A percentile compares a stretch with the other conserved stretches of the same genome.
Conservation (phyloP, 2,797 vertebrate genomes). For the Benthosema pterotum region DNA sequence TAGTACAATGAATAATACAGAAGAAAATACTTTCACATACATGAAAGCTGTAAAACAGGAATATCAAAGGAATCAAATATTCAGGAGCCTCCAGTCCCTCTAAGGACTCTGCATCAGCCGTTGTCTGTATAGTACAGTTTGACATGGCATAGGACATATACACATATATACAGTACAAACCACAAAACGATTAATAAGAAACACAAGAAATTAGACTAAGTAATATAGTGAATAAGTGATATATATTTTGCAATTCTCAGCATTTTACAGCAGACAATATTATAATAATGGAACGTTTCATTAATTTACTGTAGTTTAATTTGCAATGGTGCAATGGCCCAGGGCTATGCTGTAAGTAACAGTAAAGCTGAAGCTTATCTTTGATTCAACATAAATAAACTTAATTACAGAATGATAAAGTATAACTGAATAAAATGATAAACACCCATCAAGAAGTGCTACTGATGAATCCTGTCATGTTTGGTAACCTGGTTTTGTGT, state of each 20-base stretch:
- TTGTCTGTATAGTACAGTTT: constrained; percentile 8
- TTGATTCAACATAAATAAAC: too few relatives aligned
- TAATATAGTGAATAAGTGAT: not conserved
- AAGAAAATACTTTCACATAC: constrained; percentile 59
- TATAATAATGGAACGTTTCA: too few relatives aligned
- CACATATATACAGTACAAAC: not conserved
- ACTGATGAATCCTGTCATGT: constrained; percentile 60
- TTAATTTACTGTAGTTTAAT: too few relatives aligned
- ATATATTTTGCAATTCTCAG: not conserved
- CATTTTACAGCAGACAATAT: not conserved
- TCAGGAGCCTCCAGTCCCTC: constrained; percentile 39
- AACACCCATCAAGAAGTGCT: constrained; percentile 6
- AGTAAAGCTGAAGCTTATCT: too few relatives aligned
- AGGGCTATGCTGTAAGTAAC: too few relatives aligned
- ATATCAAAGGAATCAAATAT: constrained; percentile 66
- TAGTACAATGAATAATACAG: constrained; percentile 67
- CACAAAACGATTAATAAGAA: not conserved
- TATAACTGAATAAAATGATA: constrained; percentile 7
- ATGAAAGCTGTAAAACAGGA: constrained; percentile 56
- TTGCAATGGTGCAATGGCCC: too few relatives aligned
- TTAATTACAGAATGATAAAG: not conserved
- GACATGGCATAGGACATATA: constrained; percentile 34
- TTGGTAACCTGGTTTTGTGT: constrained; percentile 17
- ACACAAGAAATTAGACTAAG: not conserved
- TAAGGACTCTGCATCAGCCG: constrained; percentile 28